Conservation (phyloP, 2,113 vertebrate genomes). For the Rhinichthys klamathensis region DNA sequence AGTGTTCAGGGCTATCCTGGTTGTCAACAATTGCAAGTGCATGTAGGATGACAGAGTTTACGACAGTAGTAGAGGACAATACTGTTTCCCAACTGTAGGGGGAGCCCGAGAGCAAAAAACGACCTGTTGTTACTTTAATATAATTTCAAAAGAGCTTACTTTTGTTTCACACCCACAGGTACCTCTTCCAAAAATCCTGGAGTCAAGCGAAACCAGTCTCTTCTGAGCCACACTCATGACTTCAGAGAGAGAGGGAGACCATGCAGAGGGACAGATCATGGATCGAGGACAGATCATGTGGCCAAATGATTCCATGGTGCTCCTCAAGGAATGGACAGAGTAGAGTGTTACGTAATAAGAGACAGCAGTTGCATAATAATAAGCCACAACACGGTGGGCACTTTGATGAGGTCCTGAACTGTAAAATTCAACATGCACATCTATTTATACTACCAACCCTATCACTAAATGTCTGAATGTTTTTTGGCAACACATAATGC, state of each 20-base stretch:
- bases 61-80: no score
- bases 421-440: conserved; percentile 1
- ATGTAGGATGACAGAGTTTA: no score
- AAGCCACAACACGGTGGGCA: not conserved
- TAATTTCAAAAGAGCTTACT: no score
- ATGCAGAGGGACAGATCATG: not conserved
- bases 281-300: not conserved
- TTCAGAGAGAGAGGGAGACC: not conserved
- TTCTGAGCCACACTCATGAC: conserved; percentile 11
- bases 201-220: conserved; percentile 32
- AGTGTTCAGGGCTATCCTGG: no score
- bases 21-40: no score
- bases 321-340: not conserved
- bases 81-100: no score
- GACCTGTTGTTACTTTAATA: no score
- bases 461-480: not conserved
- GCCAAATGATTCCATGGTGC: conserved; percentile 21
- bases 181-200: conserved; percentile 39
- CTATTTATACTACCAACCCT: not conserved
- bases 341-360: not conserved
- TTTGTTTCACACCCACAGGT: conserved; percentile 12
- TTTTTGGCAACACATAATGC: not conserved
- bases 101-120: no score
- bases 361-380: not conserved
- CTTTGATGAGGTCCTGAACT: not conserved